Percentiles rank a stretch among this genome's conserved stretches.
Evolutionary conservation across 2,888 invertebrate genomes (phyloP).

Genomic region (Aspidiotus rigidus): DNA sequence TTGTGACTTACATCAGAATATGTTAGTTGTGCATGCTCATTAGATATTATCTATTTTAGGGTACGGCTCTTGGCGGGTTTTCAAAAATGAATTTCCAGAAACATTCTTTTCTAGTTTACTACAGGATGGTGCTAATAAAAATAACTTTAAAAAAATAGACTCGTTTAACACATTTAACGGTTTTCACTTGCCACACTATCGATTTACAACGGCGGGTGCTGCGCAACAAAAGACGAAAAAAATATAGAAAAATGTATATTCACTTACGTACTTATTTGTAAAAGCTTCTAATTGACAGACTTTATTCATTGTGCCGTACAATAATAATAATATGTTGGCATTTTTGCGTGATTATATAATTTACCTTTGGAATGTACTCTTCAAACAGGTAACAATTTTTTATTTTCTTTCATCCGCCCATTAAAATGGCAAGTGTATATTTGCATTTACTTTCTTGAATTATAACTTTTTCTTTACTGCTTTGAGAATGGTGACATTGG

Average conservation of each 20-base stretch:
- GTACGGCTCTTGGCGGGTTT: constrained; percentile 10
- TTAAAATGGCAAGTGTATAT: no score
- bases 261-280: no score
- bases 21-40: constrained; percentile 9
- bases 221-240: background rate
- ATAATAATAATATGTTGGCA: constrained; percentile 20
- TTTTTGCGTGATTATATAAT: constrained; percentile 31
- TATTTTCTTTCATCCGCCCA: background rate
- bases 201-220: background rate
- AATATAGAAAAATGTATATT: background rate
- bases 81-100: constrained; percentile 28
- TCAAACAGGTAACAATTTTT: constrained; percentile 21
- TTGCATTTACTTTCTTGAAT: no score
- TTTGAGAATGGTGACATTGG: no score
- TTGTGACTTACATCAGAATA: constrained; percentile 3
- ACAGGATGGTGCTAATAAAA: constrained; percentile 18
- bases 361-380: constrained; percentile 29
- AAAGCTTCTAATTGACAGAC: no score
- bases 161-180: background rate
- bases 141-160: constrained; percentile 17
- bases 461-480: no score
- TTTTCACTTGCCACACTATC: background rate
- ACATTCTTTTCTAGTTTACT: constrained; percentile 20
- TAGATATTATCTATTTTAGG: constrained; percentile 21
- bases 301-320: background rate